Percentiles rank a stretch among this genome's conserved stretches.
Conservation (phyloP, 2,888 invertebrate species). For the Sussaba pulchella region DNA sequence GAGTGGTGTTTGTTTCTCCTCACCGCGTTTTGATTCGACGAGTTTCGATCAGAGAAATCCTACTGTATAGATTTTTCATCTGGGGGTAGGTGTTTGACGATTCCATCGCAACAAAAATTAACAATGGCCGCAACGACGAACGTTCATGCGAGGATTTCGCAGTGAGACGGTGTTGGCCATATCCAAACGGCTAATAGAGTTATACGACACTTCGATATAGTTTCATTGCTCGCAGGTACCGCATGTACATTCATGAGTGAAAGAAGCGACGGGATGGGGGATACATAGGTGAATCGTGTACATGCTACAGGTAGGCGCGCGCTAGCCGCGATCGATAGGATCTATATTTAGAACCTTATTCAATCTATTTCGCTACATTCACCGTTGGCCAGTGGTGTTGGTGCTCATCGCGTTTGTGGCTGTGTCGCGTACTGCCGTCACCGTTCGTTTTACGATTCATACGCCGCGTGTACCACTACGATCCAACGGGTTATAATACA, state of each 20-base stretch:
- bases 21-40: too few species aligned
- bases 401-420: neutral
- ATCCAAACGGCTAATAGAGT: neutral
- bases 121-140: too few species aligned
- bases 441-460: conserved; percentile 47
- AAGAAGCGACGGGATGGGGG: conserved; percentile 56
- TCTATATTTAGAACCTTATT: conserved; percentile 75
- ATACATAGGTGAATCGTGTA: conserved; percentile 73
- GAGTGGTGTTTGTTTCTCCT: too few species aligned
- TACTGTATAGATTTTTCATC: too few species aligned
- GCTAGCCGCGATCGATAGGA: conserved; percentile 72
- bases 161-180: too few species aligned
- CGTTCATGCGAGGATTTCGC: too few species aligned
- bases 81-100: too few species aligned
- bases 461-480: conserved; percentile 12
- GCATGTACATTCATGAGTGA: neutral
- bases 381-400: conserved; percentile 41
- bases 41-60: too few species aligned
- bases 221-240: neutral
- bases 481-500: conserved; percentile 8
- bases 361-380: conserved; percentile 72
- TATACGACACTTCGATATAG: neutral
- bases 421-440: conserved; percentile 31
- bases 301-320: conserved; percentile 77
- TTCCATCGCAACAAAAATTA: too few species aligned